A percentile compares a stretch with the other conserved stretches of the same genome.
phyloP scores from a whole-genome alignment of 2,113 vertebrate species.

The Aptenodytes patagonicus region DNA sequence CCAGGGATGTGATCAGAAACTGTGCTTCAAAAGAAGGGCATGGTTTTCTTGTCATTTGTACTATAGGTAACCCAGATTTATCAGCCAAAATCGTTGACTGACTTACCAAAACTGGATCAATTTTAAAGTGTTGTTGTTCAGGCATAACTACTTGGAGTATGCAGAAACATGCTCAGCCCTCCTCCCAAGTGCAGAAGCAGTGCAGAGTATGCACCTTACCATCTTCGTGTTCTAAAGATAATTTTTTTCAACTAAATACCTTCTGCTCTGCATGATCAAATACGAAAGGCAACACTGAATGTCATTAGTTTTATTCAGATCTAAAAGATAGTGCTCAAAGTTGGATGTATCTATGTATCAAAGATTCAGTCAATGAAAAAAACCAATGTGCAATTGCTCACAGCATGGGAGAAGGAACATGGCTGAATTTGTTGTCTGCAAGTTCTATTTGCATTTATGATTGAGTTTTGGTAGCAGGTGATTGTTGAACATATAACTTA shows the following conservation, averaged over 20 bases:
- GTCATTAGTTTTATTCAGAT: neutral
- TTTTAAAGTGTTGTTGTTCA: neutral
- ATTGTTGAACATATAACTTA: neutral
- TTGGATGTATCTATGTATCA: neutral
- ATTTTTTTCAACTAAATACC: neutral
- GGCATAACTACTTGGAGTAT: neutral
- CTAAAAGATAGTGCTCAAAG: neutral
- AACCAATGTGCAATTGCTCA: neutral
- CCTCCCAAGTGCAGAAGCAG: neutral
- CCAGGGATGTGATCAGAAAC: neutral
- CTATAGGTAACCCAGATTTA: neutral
- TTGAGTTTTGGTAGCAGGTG: neutral
- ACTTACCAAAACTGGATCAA: neutral
- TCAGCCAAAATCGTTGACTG: neutral
- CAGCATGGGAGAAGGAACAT: neutral
- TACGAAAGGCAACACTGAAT: neutral
- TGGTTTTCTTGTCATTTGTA: neutral
- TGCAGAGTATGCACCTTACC: neutral
- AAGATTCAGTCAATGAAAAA: neutral
- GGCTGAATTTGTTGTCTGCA: neutral
- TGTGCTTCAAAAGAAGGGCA: neutral
- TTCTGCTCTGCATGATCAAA: neutral
- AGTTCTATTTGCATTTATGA: neutral
- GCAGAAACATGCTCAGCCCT: neutral
- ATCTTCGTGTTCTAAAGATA: neutral